A percentile compares a stretch with the other conserved stretches of the same genome.
These are phyloP conservation scores for Caenorhabditis tropicalis DNA, from an alignment of 1,140 invertebrate genomes.

Conservation along the genomic window DNA sequence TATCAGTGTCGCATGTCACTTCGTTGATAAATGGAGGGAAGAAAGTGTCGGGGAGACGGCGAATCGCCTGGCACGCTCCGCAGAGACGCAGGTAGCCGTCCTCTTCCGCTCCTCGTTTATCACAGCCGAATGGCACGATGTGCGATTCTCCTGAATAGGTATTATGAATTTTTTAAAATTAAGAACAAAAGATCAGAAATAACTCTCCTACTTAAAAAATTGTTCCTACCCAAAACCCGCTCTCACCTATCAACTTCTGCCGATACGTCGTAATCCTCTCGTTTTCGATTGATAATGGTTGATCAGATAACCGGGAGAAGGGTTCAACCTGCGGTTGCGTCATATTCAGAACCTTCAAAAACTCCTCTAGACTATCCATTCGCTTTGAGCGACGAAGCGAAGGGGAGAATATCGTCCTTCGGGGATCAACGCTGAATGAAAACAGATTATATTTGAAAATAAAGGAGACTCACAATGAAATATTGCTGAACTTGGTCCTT, in stretches of 20 bases:
- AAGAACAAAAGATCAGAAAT: too few species aligned
- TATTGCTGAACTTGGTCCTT: constrained; percentile 62
- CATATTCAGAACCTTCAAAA: constrained; percentile 1
- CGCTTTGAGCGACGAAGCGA: constrained; percentile 56
- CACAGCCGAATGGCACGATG: constrained; percentile 71
- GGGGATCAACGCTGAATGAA: constrained; percentile 61
- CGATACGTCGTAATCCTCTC: constrained; percentile 49
- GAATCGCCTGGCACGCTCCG: constrained; percentile 70
- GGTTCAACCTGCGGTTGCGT: neutral
- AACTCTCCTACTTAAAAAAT: too few species aligned
- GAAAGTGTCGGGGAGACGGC: constrained; percentile 70
- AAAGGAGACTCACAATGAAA: constrained; percentile 61
- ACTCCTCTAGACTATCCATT: constrained; percentile 6
- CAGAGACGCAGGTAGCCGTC: constrained; percentile 70
- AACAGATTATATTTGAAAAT: neutral
- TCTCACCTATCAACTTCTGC: constrained; percentile 65
- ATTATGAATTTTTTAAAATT: neutral
- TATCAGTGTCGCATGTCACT: constrained; percentile 72
- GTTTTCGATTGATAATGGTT: constrained; percentile 27
- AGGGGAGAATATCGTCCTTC: constrained; percentile 63
- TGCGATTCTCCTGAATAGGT: constrained; percentile 69
- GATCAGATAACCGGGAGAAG: constrained; percentile 26
- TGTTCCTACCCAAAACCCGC: neutral
- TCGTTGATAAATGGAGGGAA: constrained; percentile 72
- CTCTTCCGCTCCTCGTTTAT: constrained; percentile 70